Base-by-base conservation (phyloP, 2,888 invertebrate genomes). In the Limnephilus lunatus region DNA sequence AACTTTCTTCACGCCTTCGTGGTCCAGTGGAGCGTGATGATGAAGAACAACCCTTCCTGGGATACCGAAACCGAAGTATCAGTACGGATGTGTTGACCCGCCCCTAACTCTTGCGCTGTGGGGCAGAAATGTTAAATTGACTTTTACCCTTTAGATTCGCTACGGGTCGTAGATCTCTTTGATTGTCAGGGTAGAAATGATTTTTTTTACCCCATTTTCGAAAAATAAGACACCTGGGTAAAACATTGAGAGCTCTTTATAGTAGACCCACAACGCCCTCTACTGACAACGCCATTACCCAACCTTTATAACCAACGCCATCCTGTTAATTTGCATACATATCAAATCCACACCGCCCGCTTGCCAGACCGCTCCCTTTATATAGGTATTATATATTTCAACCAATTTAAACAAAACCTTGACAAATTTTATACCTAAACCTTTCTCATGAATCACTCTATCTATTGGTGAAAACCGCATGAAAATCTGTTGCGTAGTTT, bases 1-100 rank as follows among this genome's bases (percentile, higher is more conserved):
- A 68, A 68, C 68, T 90, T 92, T 87, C 82, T 87, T 85, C 92
- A 92, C 92, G 92, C 92, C 89, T 90, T 32, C 81, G 44, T 44
- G 90, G 83, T 35, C 30, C 92, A 87, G 81, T 83, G 90, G 81
- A 80, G 92, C 90, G 90, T 80, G 90, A 89, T 90, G 85, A 90
- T 87, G 68, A 48, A 91, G 44, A 32, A 53, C 48, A 91, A 88
- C 91, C 88, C 91, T 91, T 91, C 35, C 91, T 30, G 82, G 48
- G 91, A 87, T 44, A 81, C 86, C 86, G 81, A 86, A 81, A 14
- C 87, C 32, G 15, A 30, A n/a, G n/a, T 81, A 32, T 87, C 82
- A 82, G 88, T 91, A 35, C 88, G 15, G 82, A 81, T 82, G 48
- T 91, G 82, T 91, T 81, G 87, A 30, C 25, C 81, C 82, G 87